These are phyloP conservation scores for Phrixothrix hirtus DNA, from an alignment of 2,888 invertebrate species.

Conservation along the genomic window DNA sequence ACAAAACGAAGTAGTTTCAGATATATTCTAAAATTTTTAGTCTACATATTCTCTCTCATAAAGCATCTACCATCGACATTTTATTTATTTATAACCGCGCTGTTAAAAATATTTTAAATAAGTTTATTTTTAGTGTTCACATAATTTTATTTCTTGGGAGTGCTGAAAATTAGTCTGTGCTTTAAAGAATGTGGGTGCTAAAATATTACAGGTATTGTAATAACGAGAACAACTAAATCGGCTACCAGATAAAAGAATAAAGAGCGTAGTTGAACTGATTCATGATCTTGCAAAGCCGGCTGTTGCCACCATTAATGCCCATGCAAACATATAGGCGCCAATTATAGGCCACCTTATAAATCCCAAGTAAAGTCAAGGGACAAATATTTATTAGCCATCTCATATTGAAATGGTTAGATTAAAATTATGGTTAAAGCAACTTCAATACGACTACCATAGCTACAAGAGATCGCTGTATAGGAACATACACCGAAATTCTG, in stretches of 20 bases:
- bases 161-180: constrained; percentile 34
- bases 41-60: background rate
- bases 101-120: too few species aligned
- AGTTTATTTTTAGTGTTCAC: constrained; percentile 19
- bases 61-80: too few species aligned
- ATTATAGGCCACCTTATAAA: constrained; percentile 52
- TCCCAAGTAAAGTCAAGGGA: constrained; percentile 28
- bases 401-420: constrained; percentile 25
- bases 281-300: constrained; percentile 44
- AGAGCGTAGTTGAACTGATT: constrained; percentile 50
- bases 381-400: constrained; percentile 29
- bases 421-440: background rate
- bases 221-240: constrained; percentile 48
- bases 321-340: constrained; percentile 51
- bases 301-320: constrained; percentile 49
- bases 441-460: too few species aligned
- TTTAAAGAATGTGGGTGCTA: constrained; percentile 45
- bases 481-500: too few species aligned
- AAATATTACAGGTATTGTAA: constrained; percentile 44
- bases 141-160: constrained; percentile 24
- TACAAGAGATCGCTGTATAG: too few species aligned
- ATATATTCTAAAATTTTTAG: too few species aligned
- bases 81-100: background rate
- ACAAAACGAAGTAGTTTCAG: too few species aligned
- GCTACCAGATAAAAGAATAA: constrained; percentile 51